A percentile compares a stretch with the other conserved stretches of the same genome.
Evolutionary conservation across 2,888 invertebrate genomes (phyloP).

Genomic region (Oxytorus armatus): DNA sequence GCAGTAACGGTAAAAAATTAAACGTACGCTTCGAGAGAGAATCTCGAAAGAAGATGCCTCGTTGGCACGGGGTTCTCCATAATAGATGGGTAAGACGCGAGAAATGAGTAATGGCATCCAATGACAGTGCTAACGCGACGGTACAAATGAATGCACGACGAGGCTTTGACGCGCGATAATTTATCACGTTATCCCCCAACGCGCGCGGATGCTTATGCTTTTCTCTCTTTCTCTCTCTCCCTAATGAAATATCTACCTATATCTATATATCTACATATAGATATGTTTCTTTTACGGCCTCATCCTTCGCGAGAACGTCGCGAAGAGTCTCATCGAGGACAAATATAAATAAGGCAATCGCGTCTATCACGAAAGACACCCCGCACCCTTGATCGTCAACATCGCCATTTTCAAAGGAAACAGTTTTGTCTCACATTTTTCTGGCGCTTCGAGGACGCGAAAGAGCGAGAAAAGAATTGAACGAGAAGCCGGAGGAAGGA

Average conservation of each 20-base stretch:
- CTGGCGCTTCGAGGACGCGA: background rate
- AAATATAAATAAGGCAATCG: conserved; percentile 83
- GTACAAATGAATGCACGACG: conserved; percentile 83
- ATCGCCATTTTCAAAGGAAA: conserved; percentile 49
- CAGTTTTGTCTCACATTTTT: conserved; percentile 52
- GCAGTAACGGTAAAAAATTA: conserved; percentile 58
- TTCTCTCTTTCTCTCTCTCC: conserved; percentile 40
- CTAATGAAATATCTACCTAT: conserved; percentile 39
- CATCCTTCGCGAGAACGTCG: conserved; percentile 49
- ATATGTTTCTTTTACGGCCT: conserved; percentile 15
- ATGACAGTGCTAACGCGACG: conserved; percentile 82
- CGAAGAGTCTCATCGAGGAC: conserved; percentile 66
- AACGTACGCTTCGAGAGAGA: conserved; percentile 24
- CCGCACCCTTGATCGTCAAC: conserved; percentile 26
- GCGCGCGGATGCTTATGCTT: conserved; percentile 60
- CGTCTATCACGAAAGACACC: conserved; percentile 30
- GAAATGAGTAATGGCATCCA: conserved; percentile 82
- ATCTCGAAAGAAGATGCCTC: conserved; percentile 50
- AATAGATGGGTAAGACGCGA: conserved; percentile 59
- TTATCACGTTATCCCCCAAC: conserved; percentile 80
- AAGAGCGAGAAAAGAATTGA: conserved; percentile 1
- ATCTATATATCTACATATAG: background rate
- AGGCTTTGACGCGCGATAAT: conserved; percentile 82
- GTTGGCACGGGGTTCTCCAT: conserved; percentile 43
- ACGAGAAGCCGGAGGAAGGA: conserved; percentile 22